Percentiles rank a stretch among this genome's conserved stretches.
phyloP scores from a whole-genome alignment of 2,888 invertebrate species.

The Dryobota labecula region DNA sequence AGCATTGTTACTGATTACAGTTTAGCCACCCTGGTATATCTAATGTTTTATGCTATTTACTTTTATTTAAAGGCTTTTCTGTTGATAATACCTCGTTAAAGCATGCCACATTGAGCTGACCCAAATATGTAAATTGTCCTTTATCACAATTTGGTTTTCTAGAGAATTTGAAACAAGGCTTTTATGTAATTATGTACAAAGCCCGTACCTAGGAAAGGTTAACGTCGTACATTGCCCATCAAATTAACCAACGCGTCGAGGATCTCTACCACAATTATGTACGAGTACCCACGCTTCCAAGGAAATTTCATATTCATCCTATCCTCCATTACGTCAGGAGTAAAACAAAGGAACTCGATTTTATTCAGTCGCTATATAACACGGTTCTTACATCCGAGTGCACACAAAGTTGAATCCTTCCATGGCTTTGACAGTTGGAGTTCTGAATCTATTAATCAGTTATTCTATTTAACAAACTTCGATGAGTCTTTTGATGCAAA shows the following conservation, averaged over 20 bases:
- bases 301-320: constrained; percentile 61
- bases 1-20: constrained; percentile 8
- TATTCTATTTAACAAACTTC: constrained; percentile 75
- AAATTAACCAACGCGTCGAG: constrained; percentile 58
- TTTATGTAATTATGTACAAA: constrained; percentile 53
- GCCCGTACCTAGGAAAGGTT: constrained; percentile 47
- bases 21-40: constrained; percentile 1
- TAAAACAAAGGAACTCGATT: constrained; percentile 63
- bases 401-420: constrained; percentile 70
- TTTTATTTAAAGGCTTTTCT: background rate
- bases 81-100: constrained; percentile 21
- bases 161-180: constrained; percentile 52
- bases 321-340: constrained; percentile 51
- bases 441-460: constrained; percentile 74
- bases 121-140: constrained; percentile 51
- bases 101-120: constrained; percentile 32
- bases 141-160: constrained; percentile 53
- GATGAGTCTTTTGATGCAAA: constrained; percentile 73
- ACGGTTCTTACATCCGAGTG: constrained; percentile 66
- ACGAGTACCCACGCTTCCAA: constrained; percentile 48
- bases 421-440: constrained; percentile 68
- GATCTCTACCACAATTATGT: constrained; percentile 60
- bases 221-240: constrained; percentile 51
- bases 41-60: constrained; percentile 2
- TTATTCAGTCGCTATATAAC: constrained; percentile 61